Percentiles rank a stretch among this genome's conserved stretches.
Evolutionary conservation across 2,797 vertebrate genomes (phyloP).

Genomic region (Chloroceryle amazona): DNA sequence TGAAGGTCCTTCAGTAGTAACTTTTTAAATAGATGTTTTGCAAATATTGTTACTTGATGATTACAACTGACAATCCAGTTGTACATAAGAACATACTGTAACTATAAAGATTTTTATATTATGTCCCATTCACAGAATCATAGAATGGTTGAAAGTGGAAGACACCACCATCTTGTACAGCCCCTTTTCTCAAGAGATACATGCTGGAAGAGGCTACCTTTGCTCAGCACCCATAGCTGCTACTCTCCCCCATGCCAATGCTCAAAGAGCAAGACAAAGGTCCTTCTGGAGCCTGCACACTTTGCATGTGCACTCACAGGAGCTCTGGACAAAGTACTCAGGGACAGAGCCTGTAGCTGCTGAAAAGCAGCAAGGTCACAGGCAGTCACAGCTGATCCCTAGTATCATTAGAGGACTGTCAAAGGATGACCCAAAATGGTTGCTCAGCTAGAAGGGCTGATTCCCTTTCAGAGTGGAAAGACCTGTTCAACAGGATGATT

Average conservation of each 20-base stretch:
- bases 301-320: fast-evolving
- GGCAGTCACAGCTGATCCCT: not conserved
- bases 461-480: not conserved
- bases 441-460: not conserved
- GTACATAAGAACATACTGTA: not conserved
- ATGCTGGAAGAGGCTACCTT: not conserved
- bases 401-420: fast-evolving
- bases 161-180: not conserved
- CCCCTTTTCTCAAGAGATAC: not conserved
- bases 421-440: fast-evolving
- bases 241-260: not conserved
- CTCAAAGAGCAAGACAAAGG: not conserved
- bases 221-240: not conserved
- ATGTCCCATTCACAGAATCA: not conserved
- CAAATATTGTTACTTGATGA: not conserved
- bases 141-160: not conserved
- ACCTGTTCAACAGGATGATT: not conserved
- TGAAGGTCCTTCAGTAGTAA: not conserved
- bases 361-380: not conserved
- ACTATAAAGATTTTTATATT: not conserved
- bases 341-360: not conserved
- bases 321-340: fast-evolving
- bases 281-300: not conserved
- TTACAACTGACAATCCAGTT: not conserved
- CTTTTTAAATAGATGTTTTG: not conserved